Evolutionary conservation across 2,113 vertebrate genomes (phyloP).

Genomic region (Myrmecophaga tridactyla): DNA sequence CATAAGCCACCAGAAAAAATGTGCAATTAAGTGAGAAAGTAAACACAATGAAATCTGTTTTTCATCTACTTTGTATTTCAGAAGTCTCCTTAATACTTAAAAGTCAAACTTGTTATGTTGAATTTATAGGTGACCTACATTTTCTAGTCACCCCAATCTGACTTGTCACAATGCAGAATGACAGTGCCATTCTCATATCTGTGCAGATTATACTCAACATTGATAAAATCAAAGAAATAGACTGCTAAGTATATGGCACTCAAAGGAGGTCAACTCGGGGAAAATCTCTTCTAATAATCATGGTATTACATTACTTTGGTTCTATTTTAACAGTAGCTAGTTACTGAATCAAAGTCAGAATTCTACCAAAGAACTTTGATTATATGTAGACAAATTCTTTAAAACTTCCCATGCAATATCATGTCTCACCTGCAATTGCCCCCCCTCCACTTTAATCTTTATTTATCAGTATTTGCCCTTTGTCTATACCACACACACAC

Average conservation of each 20-base stretch:
- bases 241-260: neutral
- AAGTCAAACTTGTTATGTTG: neutral
- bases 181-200: neutral
- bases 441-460: neutral
- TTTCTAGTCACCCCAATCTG: neutral
- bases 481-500: neutral
- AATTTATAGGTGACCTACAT: neutral
- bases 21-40: neutral
- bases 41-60: neutral
- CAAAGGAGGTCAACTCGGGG: neutral
- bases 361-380: neutral
- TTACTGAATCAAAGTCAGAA: neutral
- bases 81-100: neutral
- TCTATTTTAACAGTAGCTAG: constrained; percentile 10
- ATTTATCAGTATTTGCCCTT: neutral
- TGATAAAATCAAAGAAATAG: neutral
- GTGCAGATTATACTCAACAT: neutral
- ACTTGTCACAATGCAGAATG: neutral
- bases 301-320: neutral
- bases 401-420: neutral
- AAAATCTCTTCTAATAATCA: neutral
- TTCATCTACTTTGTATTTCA: neutral
- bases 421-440: neutral
- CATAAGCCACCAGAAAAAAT: neutral
- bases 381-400: neutral